Evolutionary conservation across 2,888 invertebrate genomes (phyloP), one percentile per base, ranked within the genome.

Genomic region (Sphinx pinastri): DNA sequence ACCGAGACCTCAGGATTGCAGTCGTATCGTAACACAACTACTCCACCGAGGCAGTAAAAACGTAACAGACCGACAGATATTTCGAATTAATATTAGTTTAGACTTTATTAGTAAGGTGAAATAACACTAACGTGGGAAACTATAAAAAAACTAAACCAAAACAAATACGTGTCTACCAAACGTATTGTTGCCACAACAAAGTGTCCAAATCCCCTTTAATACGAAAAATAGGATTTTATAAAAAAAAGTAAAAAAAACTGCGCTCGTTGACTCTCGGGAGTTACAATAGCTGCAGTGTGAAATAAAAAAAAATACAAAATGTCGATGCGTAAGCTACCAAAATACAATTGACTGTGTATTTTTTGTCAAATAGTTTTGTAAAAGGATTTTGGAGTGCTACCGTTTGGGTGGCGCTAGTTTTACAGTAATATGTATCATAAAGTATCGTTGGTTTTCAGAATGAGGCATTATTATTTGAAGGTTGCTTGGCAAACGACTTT

Each of bases 171-270:
- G 82, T 89, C 87, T 90, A 87, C 88, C 89, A 89, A 85, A 79
- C 87, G 88, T 88, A 91, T 93, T 94, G 93, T 94, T 94, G 91
- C 90, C 89, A 91, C 92, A 94, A 93, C 92, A 94, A 90, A 91
- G 91, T 93, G 88, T 91, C 91, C 87, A 92, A 93, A 93, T 93
- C 94, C 94, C 83, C 90, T 92, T 87, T 92, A 94, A 93, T 91
- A 92, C 92, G 91, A 92, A 88, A 93, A 94, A 93, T 92, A 88
- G 90, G 92, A 91, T 92, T 93, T 90, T 75, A 73, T 71, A 78
- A 85, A 87, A 90, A 91, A 89, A 86, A 77, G 71, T 59, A 70
- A 54, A 70, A 87, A 89, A 89, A 87, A 83, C 75, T 72, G 75
- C 81, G 81, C 93, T 94, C 92, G 92, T 94, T 94, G 94, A 94